Evolutionary conservation across 2,797 vertebrate species (phyloP).

Genomic region (Ibycter americanus): DNA sequence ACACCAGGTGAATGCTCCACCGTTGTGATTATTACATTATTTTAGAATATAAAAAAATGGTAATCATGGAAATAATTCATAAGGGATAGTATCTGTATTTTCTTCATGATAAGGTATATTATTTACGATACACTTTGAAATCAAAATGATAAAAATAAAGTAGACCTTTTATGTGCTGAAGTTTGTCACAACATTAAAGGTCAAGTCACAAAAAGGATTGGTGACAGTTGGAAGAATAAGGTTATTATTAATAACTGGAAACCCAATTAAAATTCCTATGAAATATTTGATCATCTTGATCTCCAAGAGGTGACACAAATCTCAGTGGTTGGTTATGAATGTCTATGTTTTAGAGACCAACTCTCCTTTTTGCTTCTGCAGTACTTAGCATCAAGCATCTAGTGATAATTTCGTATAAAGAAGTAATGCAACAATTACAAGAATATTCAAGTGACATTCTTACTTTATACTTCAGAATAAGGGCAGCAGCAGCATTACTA

Average conservation of each 20-base stretch:
- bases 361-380: not conserved
- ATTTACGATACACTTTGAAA: not conserved
- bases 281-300: not conserved
- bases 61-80: not conserved
- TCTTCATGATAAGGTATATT: rapidly evolving
- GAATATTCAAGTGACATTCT: not conserved
- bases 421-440: not conserved
- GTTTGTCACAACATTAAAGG: not conserved
- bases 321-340: not conserved
- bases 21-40: not conserved
- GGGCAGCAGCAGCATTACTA: not conserved
- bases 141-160: not conserved
- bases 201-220: not conserved
- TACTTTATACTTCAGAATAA: not conserved
- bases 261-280: not conserved
- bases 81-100: not conserved
- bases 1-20: rapidly evolving
- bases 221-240: not conserved
- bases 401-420: not conserved
- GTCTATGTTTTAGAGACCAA: not conserved
- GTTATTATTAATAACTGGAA: not conserved
- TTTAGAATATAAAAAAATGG: not conserved
- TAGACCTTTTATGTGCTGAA: not conserved
- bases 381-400: not conserved
- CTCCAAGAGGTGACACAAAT: not conserved